Base-by-base conservation (phyloP, 2,888 invertebrate species). In the Coelogynopora nodosa region DNA sequence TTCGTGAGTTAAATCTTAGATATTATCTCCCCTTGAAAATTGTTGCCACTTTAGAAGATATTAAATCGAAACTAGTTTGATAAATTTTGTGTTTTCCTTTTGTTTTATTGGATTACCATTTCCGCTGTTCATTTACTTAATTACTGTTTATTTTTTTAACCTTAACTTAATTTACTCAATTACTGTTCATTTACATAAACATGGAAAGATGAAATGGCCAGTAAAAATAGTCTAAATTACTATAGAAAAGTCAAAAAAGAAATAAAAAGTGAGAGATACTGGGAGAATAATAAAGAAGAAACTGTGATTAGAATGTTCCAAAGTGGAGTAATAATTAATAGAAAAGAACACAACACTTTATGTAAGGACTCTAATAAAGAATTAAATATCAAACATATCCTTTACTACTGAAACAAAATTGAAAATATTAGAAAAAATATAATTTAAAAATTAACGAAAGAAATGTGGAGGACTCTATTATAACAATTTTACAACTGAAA, bases 171-270 rank as follows among this genome's bases (percentile, higher is more conserved):
- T n/a, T n/a, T n/a, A n/a, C n/a, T n/a, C n/a, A n/a, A n/a, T n/a
- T n/a, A n/a, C n/a, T n/a, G n/a, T n/a, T n/a, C n/a, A n/a, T n/a
- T n/a, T n/a, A n/a, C n/a, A n/a, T n/a, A n/a, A n/a, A n/a, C n/a
- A n/a, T n/a, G n/a, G n/a, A 91, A 90, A 88, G 49, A 49, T 18
- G 49, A 49, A 49, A 49, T 49, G 49, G 49, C 49, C 49, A 49
- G 49, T 49, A 49, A 49, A 49, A 49, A 18, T 49, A 49, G 18
- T 18, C 49, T 49, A 13, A 49, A 49, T 49, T 49, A 5, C 49
- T 49, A 49, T 49, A 49, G 49, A 49, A 49, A 49, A 49, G 18
- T 18, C 49, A 49, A 49, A 49, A 49, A 5, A 49, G 49, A 49
- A 49, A 49, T 49, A 49, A 49, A 49, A 49, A 49, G 49, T 49